Evolutionary conservation across 2,113 vertebrate species (phyloP).

Genomic region (Plecotus auritus): DNA sequence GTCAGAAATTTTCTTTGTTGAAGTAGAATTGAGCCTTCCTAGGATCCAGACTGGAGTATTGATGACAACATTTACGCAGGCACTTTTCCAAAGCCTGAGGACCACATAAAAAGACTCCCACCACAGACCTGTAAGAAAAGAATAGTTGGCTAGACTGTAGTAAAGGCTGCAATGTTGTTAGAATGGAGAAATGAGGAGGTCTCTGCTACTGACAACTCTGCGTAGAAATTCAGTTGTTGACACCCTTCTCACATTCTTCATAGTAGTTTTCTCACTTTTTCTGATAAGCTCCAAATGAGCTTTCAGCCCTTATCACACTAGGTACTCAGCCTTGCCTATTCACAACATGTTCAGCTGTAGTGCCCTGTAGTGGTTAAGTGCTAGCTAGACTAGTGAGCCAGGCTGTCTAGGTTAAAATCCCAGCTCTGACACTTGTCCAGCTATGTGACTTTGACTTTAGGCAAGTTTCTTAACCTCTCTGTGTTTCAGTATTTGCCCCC

Average conservation of each 20-base stretch:
- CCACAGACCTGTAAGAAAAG: conserved; percentile 82
- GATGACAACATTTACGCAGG: conserved; percentile 85
- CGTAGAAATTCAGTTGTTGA: not conserved
- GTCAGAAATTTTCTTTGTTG: conserved; percentile 95
- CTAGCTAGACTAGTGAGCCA: not conserved
- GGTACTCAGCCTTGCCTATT: not conserved
- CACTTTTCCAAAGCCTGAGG: conserved; percentile 82
- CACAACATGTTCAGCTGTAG: not conserved
- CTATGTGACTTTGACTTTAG: not conserved
- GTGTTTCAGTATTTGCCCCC: not conserved
- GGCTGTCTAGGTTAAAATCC: not conserved
- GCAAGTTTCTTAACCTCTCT: not conserved
- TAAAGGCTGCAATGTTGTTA: not conserved
- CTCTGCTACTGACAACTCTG: not conserved
- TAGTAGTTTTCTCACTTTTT: conserved; percentile 12
- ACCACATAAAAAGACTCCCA: conserved; percentile 92
- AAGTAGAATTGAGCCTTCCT: conserved; percentile 95
- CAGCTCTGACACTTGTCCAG: not conserved
- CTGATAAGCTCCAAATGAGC: not conserved
- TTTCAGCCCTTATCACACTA: not conserved
- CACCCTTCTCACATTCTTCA: not conserved
- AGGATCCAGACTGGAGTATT: conserved; percentile 90
- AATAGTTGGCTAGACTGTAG: not conserved
- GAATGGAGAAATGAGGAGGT: not conserved
- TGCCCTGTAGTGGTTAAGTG: not conserved